These are phyloP conservation scores for Bubalus kerabau DNA, from an alignment of 2,113 vertebrate species.

Conservation along the genomic window DNA sequence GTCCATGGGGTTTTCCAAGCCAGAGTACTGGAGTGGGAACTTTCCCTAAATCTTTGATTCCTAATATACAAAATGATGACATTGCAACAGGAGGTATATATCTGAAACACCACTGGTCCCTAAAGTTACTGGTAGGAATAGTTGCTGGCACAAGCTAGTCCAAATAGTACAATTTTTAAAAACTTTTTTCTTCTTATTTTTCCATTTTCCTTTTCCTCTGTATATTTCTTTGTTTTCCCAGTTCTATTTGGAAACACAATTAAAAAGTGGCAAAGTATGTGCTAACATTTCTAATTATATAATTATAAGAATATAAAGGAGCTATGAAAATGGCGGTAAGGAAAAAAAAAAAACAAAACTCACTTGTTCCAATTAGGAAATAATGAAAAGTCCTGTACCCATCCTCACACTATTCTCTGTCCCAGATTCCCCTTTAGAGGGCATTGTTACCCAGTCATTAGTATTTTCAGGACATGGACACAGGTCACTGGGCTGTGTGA, in stretches of 20 bases:
- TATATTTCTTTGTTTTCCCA: constrained; percentile 67
- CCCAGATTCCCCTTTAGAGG: not conserved
- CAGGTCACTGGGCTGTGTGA: not conserved
- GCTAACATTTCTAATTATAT: constrained; percentile 71
- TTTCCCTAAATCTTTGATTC: constrained; percentile 24
- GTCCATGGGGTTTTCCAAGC: no score
- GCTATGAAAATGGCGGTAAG: not conserved
- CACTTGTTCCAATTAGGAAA: constrained; percentile 43
- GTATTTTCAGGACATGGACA: not conserved
- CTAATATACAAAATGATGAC: not conserved
- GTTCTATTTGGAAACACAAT: constrained; percentile 73
- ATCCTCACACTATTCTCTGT: not conserved
- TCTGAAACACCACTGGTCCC: not conserved
- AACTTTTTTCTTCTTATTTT: constrained; percentile 20
- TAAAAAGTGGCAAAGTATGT: constrained; percentile 72
- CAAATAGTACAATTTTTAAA: not conserved
- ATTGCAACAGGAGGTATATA: not conserved
- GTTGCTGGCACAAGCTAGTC: not conserved
- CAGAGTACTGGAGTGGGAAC: no score
- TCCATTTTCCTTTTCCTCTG: constrained; percentile 47
- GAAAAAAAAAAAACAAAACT: not conserved
- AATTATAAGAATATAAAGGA: constrained; percentile 60
- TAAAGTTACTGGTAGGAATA: not conserved
- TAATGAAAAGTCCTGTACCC: not conserved
- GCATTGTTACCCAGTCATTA: not conserved